A percentile compares a stretch with the other conserved stretches of the same genome.
Conservation (phyloP, 2,113 vertebrate species). For the Clarias magur region DNA sequence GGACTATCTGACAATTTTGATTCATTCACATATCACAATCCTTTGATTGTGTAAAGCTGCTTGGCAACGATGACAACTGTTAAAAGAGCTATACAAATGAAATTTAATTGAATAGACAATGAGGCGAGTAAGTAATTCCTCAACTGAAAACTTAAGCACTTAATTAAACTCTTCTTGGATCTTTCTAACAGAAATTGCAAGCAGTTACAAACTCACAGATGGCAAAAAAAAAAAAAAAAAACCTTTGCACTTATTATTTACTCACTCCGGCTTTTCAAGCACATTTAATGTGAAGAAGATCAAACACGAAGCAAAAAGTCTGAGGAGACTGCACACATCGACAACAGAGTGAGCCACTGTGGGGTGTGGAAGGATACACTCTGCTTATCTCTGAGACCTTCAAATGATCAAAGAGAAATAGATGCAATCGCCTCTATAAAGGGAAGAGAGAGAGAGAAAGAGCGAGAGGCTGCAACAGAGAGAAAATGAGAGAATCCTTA, state of each 20-base stretch:
- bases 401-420: slow-evolving; percentile 50
- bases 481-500: slow-evolving; percentile 11
- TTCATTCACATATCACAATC: no score
- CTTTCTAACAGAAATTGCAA: background rate
- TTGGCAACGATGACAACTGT: no score
- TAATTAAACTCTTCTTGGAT: background rate
- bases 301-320: slow-evolving; percentile 24
- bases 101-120: no score
- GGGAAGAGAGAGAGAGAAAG: slow-evolving; percentile 35
- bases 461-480: slow-evolving; percentile 47
- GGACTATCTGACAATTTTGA: no score
- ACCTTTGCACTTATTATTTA: background rate
- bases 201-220: background rate
- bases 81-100: no score
- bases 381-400: slow-evolving; percentile 39
- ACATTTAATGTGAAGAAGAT: slow-evolving; percentile 8
- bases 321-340: background rate
- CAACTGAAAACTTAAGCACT: background rate
- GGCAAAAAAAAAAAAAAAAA: background rate
- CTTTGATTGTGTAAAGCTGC: no score
- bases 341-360: slow-evolving; percentile 20
- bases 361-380: slow-evolving; percentile 26
- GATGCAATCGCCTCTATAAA: slow-evolving; percentile 56
- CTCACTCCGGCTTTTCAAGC: background rate
- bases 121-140: background rate